Base-by-base conservation (phyloP, 1,140 invertebrate genomes). In the Helicoverpa armigera region DNA sequence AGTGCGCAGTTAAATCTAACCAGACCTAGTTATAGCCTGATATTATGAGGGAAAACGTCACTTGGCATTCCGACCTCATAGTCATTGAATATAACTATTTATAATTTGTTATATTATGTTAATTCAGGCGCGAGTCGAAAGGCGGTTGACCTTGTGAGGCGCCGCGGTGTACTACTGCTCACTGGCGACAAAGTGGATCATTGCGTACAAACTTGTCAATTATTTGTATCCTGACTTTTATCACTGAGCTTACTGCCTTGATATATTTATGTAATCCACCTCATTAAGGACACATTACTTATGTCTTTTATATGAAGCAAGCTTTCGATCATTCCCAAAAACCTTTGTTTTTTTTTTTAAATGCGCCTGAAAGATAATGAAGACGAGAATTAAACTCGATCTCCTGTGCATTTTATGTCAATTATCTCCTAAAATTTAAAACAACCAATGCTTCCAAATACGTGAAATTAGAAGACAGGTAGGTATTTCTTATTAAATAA, bases 81-180 rank as follows among this genome's bases (percentile, higher is more conserved):
- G 60, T 70, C 56, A 75, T 82, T 82, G 67, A 79, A 70, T 75
- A 72, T 84, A 86, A 77, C 54, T 78, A 79, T 82, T 78, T 88
- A 85, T 86, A 85, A 85, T 88, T 87, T 87, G 86, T 90, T 88
- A 88, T 89, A 90, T 88, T 91, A 92, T 92, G 88, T 86, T 89
- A 91, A 91, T 90, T 86, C 83, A 80, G 76, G 65, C 76, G 83
- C 81, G 82, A 87, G 86, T 91, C 87, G 89, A 92, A 92, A 91
- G 88, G 90, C 89, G 83, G 87, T 75, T 85, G 89, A 83, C 90
- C 90, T 92, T 92, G 90, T 84, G 74, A 86, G 89, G 88, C 89
- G 87, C 90, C 86, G 77, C 77, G 78, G 82, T 82, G 72, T 67
- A 83, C 18, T 79, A 12, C 58, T 11, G 60, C 31, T 31, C 60